Conservation (phyloP, 2,797 vertebrate genomes). For the Anabacerthia variegaticeps region DNA sequence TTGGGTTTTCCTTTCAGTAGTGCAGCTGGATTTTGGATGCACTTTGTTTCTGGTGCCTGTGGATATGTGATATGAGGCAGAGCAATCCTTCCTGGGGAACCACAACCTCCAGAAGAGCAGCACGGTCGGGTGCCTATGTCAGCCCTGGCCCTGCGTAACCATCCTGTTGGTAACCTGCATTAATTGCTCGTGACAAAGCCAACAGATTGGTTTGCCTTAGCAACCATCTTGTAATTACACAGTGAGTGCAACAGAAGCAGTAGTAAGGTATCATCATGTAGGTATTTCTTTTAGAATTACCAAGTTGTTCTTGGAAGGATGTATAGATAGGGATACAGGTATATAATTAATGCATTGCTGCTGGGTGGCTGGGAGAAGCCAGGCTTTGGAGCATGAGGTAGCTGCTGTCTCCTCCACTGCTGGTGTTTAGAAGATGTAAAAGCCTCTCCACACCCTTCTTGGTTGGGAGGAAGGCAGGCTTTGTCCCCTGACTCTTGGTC, state of each 20-base stretch:
- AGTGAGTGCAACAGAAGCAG: slow-evolving; percentile 55
- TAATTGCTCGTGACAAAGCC: slow-evolving; percentile 67
- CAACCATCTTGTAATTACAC: slow-evolving; percentile 68
- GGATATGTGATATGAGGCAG: not conserved
- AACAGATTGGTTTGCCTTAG: slow-evolving; percentile 61
- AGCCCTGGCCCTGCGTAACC: not conserved
- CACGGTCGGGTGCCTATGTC: slow-evolving; percentile 1
- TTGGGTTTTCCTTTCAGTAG: not conserved
- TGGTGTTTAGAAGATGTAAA: not conserved
- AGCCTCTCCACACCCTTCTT: not conserved
- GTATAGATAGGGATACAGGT: not conserved
- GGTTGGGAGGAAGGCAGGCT: not conserved
- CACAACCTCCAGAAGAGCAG: slow-evolving; percentile 57
- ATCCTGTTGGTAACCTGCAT: slow-evolving; percentile 3
- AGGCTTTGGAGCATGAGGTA: not conserved
- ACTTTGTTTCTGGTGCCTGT: not conserved
- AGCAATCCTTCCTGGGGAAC: slow-evolving; percentile 11
- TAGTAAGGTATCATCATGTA: slow-evolving; percentile 60
- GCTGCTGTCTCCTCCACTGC: not conserved
- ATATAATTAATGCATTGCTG: slow-evolving; percentile 55
- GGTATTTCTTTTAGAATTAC: slow-evolving; percentile 58
- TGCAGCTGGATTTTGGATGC: not conserved
- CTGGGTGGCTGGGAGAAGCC: not conserved
- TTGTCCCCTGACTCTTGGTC: not conserved
- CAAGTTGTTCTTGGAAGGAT: slow-evolving; percentile 54